phyloP scores from a whole-genome alignment of 2,113 vertebrate species.

The Microcebus lehilahytsara region DNA sequence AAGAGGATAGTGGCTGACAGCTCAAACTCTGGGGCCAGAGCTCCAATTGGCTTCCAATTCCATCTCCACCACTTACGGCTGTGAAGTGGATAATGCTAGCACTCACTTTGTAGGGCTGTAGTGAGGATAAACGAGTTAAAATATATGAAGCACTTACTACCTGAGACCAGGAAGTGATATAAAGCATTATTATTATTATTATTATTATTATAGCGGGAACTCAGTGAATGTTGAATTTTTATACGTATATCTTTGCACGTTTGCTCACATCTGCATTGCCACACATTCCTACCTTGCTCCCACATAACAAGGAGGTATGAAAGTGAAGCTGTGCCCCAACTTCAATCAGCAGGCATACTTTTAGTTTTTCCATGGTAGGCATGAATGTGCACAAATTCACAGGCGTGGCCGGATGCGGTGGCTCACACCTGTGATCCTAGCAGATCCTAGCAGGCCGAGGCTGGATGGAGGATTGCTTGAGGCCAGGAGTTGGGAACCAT shows the following conservation, averaged over 20 bases:
- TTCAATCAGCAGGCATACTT: not conserved
- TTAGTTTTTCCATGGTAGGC: not conserved
- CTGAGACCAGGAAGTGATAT: not conserved
- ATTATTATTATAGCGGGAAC: not conserved
- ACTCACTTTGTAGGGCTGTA: not conserved
- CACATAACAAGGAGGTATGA: not conserved
- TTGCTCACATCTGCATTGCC: not conserved
- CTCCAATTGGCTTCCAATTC: not conserved
- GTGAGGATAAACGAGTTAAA: not conserved
- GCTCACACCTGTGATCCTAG: too few species aligned
- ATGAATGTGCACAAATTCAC: not conserved
- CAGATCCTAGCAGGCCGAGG: too few species aligned
- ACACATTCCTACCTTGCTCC: not conserved
- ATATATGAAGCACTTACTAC: not conserved
- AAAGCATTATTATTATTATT: not conserved
- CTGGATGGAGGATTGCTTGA: too few species aligned
- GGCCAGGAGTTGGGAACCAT: too few species aligned
- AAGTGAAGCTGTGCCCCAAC: not conserved
- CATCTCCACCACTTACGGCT: not conserved
- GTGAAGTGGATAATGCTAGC: not conserved
- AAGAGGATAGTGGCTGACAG: not conserved
- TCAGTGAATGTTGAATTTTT: not conserved
- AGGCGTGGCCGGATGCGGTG: not conserved
- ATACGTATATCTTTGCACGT: not conserved
- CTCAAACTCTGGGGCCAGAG: not conserved